Percentiles rank a stretch among this genome's conserved stretches.
phyloP scores from a whole-genome alignment of 1,140 invertebrate species.

The Drosophila ironensis region DNA sequence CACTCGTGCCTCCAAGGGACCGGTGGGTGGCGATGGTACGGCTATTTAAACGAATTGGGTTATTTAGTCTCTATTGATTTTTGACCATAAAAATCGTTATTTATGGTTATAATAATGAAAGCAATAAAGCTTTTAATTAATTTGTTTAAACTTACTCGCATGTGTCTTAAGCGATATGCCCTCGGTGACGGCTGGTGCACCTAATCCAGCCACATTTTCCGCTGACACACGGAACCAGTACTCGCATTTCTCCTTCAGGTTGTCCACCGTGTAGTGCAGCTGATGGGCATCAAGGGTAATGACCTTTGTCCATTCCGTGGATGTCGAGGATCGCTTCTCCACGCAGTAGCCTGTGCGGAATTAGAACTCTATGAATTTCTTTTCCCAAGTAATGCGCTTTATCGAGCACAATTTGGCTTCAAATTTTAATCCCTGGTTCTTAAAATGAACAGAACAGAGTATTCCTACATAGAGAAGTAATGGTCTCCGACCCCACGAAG shows the following conservation, averaged over 20 bases:
- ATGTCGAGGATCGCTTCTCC: slow-evolving; percentile 90
- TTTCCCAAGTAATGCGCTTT: not conserved
- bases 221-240: slow-evolving; percentile 95
- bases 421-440: no score
- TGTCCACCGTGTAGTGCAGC: slow-evolving; percentile 90
- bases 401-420: no score
- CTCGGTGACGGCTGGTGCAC: slow-evolving; percentile 90
- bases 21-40: slow-evolving; percentile 94
- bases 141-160: slow-evolving; percentile 89
- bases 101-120: no score
- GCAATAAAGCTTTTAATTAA: not conserved
- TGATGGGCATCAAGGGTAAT: slow-evolving; percentile 91
- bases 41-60: no score
- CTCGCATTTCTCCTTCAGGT: slow-evolving; percentile 94
- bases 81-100: no score
- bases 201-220: slow-evolving; percentile 94
- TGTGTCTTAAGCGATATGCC: slow-evolving; percentile 94
- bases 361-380: not conserved
- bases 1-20: slow-evolving; percentile 92
- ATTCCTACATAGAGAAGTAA: no score
- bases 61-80: no score
- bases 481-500: no score
- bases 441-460: no score
- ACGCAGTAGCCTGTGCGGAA: slow-evolving; percentile 91
- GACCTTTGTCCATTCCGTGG: slow-evolving; percentile 94